These are phyloP conservation scores for Hydrolagus colliei DNA, from an alignment of 2,797 vertebrate genomes.

Conservation along the genomic window DNA sequence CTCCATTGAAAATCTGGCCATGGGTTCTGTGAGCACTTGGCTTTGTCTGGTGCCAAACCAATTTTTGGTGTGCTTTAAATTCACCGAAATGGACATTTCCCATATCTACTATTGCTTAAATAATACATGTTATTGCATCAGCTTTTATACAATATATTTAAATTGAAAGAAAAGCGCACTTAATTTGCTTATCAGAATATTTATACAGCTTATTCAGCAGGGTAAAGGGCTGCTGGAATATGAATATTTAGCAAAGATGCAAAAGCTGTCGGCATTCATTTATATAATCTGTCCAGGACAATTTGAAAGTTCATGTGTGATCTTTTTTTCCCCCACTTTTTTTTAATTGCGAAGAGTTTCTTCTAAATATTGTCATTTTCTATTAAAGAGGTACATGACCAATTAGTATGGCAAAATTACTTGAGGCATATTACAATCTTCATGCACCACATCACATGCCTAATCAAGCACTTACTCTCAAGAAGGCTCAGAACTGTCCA, in stretches of 20 bases:
- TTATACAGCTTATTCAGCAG: neutral
- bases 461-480: constrained; percentile 6
- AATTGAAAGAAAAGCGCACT: neutral
- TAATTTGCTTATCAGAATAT: neutral
- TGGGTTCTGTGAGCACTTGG: neutral
- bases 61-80: neutral
- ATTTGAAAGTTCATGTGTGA: constrained; percentile 3
- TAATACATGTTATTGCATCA: constrained; percentile 14
- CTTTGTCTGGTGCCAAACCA: neutral
- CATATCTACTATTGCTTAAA: neutral
- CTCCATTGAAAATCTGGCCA: neutral
- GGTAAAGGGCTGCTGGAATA: no score
- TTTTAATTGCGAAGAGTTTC: constrained; percentile 7
- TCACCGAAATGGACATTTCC: neutral
- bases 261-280: constrained; percentile 20
- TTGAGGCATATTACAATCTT: constrained; percentile 13
- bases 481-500: neutral
- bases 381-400: constrained; percentile 16
- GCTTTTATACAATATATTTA: neutral
- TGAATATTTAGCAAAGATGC: neutral
- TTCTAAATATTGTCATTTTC: constrained; percentile 17
- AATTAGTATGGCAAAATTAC: constrained; percentile 12
- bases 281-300: constrained; percentile 16
- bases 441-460: constrained; percentile 1
- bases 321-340: neutral